phyloP scores from a whole-genome alignment of 1,140 invertebrate species.

The Brachionus sp. region DNA sequence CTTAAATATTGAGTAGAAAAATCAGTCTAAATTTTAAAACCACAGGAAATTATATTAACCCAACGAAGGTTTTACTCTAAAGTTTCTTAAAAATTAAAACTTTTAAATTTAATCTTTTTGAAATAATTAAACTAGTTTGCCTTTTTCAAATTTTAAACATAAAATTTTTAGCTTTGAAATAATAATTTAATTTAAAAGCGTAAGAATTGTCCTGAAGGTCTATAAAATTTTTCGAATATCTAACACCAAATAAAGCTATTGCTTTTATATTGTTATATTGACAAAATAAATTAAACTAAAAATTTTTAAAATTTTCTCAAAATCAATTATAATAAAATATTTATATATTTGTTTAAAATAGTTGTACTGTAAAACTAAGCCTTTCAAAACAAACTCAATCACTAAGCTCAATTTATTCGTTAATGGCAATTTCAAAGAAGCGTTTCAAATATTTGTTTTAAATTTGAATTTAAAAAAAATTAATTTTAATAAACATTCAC shows the following conservation, averaged over 20 bases:
- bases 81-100: too few relatives aligned
- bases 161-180: background rate
- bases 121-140: too few relatives aligned
- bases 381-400: background rate
- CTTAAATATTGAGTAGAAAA: background rate
- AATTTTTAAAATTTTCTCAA: too few relatives aligned
- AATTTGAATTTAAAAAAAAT: constrained; percentile 12
- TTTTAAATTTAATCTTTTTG: too few relatives aligned
- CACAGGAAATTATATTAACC: too few relatives aligned
- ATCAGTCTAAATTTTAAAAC: too few relatives aligned
- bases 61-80: too few relatives aligned
- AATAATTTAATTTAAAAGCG: background rate
- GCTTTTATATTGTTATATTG: too few relatives aligned
- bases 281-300: too few relatives aligned
- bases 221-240: background rate
- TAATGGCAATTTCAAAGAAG: background rate
- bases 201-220: background rate
- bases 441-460: constrained; percentile 17
- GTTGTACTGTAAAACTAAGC: background rate
- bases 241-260: too few relatives aligned
- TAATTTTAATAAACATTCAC: background rate
- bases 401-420: background rate
- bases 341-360: background rate
- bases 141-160: too few relatives aligned
- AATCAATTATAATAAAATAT: background rate